Conservation (phyloP, 2,797 vertebrate genomes). For the Apogon hyalosoma region DNA sequence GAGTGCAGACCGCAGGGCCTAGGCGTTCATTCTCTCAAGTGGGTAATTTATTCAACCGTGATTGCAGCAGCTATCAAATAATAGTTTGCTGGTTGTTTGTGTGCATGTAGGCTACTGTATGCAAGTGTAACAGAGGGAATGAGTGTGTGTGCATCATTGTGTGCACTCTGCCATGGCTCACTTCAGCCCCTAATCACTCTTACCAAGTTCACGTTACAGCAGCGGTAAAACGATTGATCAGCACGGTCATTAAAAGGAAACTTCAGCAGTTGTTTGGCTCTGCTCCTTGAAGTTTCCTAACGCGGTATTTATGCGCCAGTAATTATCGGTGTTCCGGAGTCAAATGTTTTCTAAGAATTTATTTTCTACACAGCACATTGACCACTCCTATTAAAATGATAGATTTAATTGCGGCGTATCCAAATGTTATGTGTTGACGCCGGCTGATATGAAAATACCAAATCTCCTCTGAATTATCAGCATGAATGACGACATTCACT, state of each 20-base stretch:
- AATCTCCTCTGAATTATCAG: constrained; percentile 68
- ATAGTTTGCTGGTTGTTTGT: constrained; percentile 52
- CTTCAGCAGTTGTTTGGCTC: constrained; percentile 52
- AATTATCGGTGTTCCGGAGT: constrained; percentile 68
- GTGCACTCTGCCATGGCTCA: constrained; percentile 17
- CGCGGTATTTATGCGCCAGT: constrained; percentile 63
- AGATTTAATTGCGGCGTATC: constrained; percentile 41
- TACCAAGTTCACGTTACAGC: constrained; percentile 65
- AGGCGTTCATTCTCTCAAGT: constrained; percentile 41
- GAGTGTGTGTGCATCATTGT: constrained; percentile 7
- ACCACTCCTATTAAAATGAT: constrained; percentile 51
- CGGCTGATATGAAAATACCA: constrained; percentile 34
- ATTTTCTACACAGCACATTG: constrained; percentile 66
- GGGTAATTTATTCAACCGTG: constrained; percentile 58
- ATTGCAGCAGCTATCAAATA: constrained; percentile 61
- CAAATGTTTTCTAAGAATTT: constrained; percentile 73
- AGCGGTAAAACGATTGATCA: constrained; percentile 69
- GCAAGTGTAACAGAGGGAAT: constrained; percentile 14
- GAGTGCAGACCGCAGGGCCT: constrained; percentile 22
- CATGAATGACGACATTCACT: constrained; percentile 65
- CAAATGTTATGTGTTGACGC: constrained; percentile 34
- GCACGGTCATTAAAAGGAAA: constrained; percentile 57
- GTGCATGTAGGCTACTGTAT: constrained; percentile 1
- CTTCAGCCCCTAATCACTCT: constrained; percentile 70
- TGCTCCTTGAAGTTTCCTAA: constrained; percentile 69